A percentile compares a stretch with the other conserved stretches of the same genome.
These are phyloP conservation scores for Aphodius granarius DNA, from an alignment of 2,888 invertebrate genomes.

Conservation along the genomic window DNA sequence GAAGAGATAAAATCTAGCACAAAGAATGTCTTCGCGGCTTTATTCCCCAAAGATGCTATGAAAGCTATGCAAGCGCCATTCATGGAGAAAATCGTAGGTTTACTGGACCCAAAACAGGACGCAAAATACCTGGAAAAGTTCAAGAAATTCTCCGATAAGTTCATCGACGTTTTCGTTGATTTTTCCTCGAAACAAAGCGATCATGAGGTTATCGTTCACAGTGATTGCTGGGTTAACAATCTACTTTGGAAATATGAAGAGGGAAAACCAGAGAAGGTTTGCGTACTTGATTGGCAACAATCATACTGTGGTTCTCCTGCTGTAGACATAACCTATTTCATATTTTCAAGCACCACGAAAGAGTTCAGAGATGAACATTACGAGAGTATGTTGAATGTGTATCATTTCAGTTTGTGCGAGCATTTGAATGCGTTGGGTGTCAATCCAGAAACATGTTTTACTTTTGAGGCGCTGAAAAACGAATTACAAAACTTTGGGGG, in stretches of 20 bases:
- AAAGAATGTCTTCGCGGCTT: constrained; percentile 25
- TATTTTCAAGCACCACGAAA: constrained; percentile 42
- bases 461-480: constrained; percentile 35
- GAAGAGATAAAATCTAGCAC: constrained; percentile 29
- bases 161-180: not conserved
- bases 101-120: constrained; percentile 21
- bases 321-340: constrained; percentile 43
- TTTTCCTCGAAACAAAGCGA: constrained; percentile 18
- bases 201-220: constrained; percentile 39
- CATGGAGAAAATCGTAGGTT: not conserved
- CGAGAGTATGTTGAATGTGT: constrained; percentile 40
- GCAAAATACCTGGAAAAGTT: constrained; percentile 20
- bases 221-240: constrained; percentile 41
- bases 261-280: constrained; percentile 35
- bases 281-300: constrained; percentile 41
- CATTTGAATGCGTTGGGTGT: constrained; percentile 36
- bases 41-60: not conserved
- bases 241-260: constrained; percentile 40
- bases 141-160: constrained; percentile 20
- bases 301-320: constrained; percentile 37
- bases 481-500: constrained; percentile 39
- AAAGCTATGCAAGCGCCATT: not conserved
- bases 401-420: constrained; percentile 40
- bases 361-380: constrained; percentile 39
- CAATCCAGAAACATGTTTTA: constrained; percentile 39